Evolutionary conservation across 1,140 invertebrate genomes (phyloP).

Genomic region (Helicoverpa armigera): DNA sequence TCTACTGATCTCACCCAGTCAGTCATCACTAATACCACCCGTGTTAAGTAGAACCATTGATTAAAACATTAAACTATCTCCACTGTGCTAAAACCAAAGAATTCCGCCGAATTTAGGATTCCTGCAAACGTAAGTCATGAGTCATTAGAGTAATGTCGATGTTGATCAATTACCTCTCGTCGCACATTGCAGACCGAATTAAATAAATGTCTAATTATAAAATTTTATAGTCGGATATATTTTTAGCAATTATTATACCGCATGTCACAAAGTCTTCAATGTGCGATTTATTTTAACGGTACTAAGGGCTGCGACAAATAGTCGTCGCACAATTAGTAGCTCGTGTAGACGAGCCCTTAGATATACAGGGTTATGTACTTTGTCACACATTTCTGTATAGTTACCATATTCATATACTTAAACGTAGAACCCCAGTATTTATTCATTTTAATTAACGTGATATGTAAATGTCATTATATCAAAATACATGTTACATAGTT

Average conservation of each 20-base stretch:
- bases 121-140: conserved; percentile 25
- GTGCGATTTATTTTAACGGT: conserved; percentile 24
- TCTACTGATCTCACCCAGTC: conserved; percentile 68
- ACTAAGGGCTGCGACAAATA: conserved; percentile 20
- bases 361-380: conserved; percentile 41
- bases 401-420: conserved; percentile 30
- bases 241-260: conserved; percentile 34
- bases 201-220: background rate
- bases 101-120: conserved; percentile 26
- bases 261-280: conserved; percentile 34
- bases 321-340: conserved; percentile 18
- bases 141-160: background rate
- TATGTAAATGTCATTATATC: conserved; percentile 83
- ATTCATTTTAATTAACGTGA: conserved; percentile 72
- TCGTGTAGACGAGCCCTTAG: conserved; percentile 36
- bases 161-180: conserved; percentile 13
- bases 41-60: conserved; percentile 24
- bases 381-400: conserved; percentile 30
- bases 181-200: conserved; percentile 18
- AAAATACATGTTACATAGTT: conserved; percentile 85
- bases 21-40: conserved; percentile 36
- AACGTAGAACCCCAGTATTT: conserved; percentile 52
- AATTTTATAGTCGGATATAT: conserved; percentile 33
- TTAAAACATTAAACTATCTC: conserved; percentile 31
- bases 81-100: conserved; percentile 42